Conservation (phyloP, 2,888 invertebrate genomes). For the Phrixothrix hirtus region DNA sequence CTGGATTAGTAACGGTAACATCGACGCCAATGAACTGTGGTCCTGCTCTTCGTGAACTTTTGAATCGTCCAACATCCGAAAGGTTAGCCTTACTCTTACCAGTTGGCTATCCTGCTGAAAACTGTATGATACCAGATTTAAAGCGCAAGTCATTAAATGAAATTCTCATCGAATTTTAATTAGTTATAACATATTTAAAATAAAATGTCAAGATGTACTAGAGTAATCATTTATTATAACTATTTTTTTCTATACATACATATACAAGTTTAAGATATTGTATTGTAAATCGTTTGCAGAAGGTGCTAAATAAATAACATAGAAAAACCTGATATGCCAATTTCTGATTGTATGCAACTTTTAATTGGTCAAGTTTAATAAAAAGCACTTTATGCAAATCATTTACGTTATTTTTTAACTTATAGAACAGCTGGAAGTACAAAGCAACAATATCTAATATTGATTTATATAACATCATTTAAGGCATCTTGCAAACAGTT, state of each 20-base stretch:
- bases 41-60: slow-evolving; percentile 71
- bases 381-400: slow-evolving; percentile 4
- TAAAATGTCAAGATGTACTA: too few relatives aligned
- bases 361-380: slow-evolving; percentile 19
- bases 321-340: slow-evolving; percentile 27
- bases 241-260: slow-evolving; percentile 32
- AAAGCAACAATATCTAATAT: slow-evolving; percentile 32
- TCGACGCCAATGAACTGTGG: slow-evolving; percentile 93
- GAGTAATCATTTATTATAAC: slow-evolving; percentile 21
- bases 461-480: slow-evolving; percentile 22
- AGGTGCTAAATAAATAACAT: slow-evolving; percentile 6
- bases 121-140: slow-evolving; percentile 78
- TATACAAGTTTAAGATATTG: slow-evolving; percentile 20
- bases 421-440: slow-evolving; percentile 30
- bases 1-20: slow-evolving; percentile 83
- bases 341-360: slow-evolving; percentile 12
- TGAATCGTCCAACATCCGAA: slow-evolving; percentile 79
- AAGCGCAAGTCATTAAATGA: slow-evolving; percentile 72
- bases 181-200: too few relatives aligned
- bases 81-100: slow-evolving; percentile 81
- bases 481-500: slow-evolving; percentile 27
- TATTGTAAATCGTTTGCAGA: neutral
- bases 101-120: slow-evolving; percentile 80
- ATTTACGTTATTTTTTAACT: slow-evolving; percentile 12
- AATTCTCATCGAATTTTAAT: slow-evolving; percentile 67